Evolutionary conservation across 2,113 vertebrate species (phyloP), one percentile per base, ranked within the genome.

Genomic region (Hepsetus odoe): DNA sequence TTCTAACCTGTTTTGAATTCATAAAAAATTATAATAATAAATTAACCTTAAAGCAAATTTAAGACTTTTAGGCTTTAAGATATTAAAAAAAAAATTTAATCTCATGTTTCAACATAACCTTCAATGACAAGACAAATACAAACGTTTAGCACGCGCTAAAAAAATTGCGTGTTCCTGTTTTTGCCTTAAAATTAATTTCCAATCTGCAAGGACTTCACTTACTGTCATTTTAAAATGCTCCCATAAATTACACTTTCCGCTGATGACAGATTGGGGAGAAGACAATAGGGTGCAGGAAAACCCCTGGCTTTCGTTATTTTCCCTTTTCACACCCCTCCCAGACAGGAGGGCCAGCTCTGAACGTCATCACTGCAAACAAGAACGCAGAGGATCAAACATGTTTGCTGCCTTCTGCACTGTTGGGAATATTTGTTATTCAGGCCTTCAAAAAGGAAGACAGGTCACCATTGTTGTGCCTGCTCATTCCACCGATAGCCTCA

Each of bases 231-330:
- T 55, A 77, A 79, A 73, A 0, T 64, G 14, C 81, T 81, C 82
- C 83, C 82, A 88, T 91, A 87, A 90, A 90, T 91, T 80, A 82
- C 51, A 67, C 72, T 84, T 88, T 85, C 88, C 88, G 74, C 78
- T 66, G 70, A 83, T 85, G 76, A 78, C 81, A 84, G 82, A 85
- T 88, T 91, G 88, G 90, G 86, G 87, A 73, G 40, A 62, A 90
- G 86, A 92, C 88, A 91, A 92, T 90, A 76, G 88, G 35, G 80
- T 79, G 84, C 90, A 92, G 92, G 92, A 93, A 92, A 88, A 85
- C 74, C 81, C 72, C 68, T 20, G 81, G 79, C 85, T 86, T 70
- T 35, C 82, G 71, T 80, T 83, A 87, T 85, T 89, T 86, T 91
- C 82, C 86, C 82, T 86, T 89, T 87, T 89, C 79, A 86, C 86